A percentile compares a stretch with the other conserved stretches of the same genome.
Conservation (phyloP, 35 echinoderm and acorn worm genomes). For the Apostichopus californicus region DNA sequence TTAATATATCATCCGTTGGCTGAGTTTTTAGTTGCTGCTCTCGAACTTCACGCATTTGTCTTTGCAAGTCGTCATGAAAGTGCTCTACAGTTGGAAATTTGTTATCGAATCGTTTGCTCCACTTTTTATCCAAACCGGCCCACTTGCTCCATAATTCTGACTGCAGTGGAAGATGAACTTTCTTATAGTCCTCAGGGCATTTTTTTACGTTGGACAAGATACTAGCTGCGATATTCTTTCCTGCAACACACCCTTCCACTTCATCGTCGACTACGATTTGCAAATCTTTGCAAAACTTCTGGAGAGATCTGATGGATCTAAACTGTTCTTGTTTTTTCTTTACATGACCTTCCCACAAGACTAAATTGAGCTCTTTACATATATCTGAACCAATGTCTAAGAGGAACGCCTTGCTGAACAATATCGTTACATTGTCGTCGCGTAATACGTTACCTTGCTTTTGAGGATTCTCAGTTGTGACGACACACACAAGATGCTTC, state of each 20-base stretch:
- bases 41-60: neutral
- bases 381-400: constrained; percentile 15
- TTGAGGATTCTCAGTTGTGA: neutral
- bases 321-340: neutral
- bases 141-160: neutral
- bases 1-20: neutral
- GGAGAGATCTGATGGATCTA: neutral
- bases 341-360: neutral
- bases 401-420: neutral
- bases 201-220: neutral
- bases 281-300: neutral
- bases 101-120: neutral
- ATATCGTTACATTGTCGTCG: neutral
- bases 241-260: neutral
- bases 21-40: neutral
- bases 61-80: neutral
- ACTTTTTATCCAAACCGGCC: constrained; percentile 28
- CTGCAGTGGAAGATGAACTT: constrained; percentile 16
- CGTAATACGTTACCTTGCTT: neutral
- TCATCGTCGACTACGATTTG: constrained; percentile 1
- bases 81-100: constrained; percentile 13
- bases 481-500: neutral
- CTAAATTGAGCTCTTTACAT: neutral
- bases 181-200: neutral
- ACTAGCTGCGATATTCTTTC: neutral